A percentile compares a stretch with the other conserved stretches of the same genome.
Conservation (phyloP, 2,888 invertebrate genomes). For the Abscondita cerata region DNA sequence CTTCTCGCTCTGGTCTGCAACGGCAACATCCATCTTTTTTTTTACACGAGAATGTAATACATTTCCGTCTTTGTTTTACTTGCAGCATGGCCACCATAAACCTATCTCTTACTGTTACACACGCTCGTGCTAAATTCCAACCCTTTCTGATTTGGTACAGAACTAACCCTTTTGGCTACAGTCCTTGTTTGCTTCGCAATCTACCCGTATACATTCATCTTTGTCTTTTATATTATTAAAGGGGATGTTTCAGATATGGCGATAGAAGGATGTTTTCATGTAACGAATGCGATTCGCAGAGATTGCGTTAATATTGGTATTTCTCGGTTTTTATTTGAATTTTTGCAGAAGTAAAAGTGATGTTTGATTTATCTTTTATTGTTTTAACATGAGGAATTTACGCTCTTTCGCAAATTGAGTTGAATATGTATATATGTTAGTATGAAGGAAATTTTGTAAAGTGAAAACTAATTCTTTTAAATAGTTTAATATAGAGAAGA, state of each 20-base stretch:
- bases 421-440: constrained; percentile 6
- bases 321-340: constrained; percentile 53
- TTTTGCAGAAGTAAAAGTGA: constrained; percentile 55
- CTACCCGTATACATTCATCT: constrained; percentile 30
- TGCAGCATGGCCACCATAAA: background rate
- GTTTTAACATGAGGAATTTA: constrained; percentile 43
- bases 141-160: constrained; percentile 1
- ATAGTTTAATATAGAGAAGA: no score
- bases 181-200: background rate
- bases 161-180: constrained; percentile 22
- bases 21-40: constrained; percentile 2
- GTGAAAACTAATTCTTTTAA: constrained; percentile 4
- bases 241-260: constrained; percentile 38
- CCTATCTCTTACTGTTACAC: constrained; percentile 11
- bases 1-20: constrained; percentile 37
- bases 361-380: constrained; percentile 55
- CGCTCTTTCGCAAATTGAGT: constrained; percentile 29
- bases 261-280: constrained; percentile 39
- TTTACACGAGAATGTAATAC: constrained; percentile 1
- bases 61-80: background rate
- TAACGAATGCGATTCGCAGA: constrained; percentile 39
- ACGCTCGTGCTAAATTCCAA: constrained; percentile 2
- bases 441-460: background rate
- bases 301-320: constrained; percentile 51
- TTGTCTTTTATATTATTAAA: constrained; percentile 44